Conservation (phyloP, 1,140 invertebrate species). For the Triops longicaudatus region DNA sequence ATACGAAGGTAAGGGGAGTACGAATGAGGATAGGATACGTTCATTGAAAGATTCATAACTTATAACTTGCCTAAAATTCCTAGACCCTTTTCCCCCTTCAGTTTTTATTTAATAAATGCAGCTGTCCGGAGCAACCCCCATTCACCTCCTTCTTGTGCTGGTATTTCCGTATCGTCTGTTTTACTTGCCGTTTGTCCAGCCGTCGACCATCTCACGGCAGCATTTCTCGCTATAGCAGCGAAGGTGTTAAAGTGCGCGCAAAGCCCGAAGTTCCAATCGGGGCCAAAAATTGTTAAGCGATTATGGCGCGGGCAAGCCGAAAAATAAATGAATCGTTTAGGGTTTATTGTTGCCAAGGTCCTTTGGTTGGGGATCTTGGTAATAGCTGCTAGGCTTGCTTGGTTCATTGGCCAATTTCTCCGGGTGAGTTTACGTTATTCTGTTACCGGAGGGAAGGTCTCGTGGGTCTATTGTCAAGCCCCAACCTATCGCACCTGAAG, state of each 20-base stretch:
- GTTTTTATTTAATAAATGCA: background rate
- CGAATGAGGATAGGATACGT: background rate
- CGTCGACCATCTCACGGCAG: background rate
- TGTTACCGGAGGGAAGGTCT: background rate
- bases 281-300: too few relatives aligned
- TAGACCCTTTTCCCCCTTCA: background rate
- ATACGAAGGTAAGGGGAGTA: background rate
- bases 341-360: too few relatives aligned
- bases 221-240: background rate
- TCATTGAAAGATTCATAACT: background rate
- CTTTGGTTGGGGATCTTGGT: too few relatives aligned
- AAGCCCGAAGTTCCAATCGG: too few relatives aligned
- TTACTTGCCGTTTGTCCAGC: background rate
- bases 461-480: slow-evolving; percentile 4
- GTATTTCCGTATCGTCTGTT: background rate
- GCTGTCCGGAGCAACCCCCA: background rate
- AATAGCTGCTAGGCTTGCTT: background rate
- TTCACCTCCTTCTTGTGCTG: background rate
- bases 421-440: background rate
- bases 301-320: too few relatives aligned
- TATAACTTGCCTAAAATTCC: background rate
- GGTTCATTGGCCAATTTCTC: slow-evolving; percentile 1
- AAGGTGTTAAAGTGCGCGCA: background rate
- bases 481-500: slow-evolving; percentile 10
- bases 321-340: too few relatives aligned